Conservation (phyloP, 2,888 invertebrate species). For the Ichneumoninae sp. region DNA sequence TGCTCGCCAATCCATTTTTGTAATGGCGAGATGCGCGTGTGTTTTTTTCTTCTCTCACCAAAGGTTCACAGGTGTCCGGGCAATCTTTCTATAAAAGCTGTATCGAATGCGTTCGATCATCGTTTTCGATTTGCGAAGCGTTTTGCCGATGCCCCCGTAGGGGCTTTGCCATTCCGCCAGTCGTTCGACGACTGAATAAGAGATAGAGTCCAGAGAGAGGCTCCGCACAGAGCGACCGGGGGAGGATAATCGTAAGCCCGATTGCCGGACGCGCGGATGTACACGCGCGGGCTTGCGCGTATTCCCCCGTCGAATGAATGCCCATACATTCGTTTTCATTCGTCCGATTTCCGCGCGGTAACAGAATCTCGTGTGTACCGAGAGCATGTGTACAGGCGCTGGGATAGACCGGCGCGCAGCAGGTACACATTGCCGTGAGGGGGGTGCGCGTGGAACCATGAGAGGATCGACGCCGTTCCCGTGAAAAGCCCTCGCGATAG, state of each 20-base stretch:
- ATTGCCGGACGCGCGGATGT: slow-evolving; percentile 74
- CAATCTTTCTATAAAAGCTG: slow-evolving; percentile 63
- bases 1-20: slow-evolving; percentile 1
- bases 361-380: slow-evolving; percentile 61
- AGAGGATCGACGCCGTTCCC: slow-evolving; percentile 62
- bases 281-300: slow-evolving; percentile 50
- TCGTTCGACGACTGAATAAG: slow-evolving; percentile 56
- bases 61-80: slow-evolving; percentile 63
- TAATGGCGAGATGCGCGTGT: background rate
- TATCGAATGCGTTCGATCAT: slow-evolving; percentile 67
- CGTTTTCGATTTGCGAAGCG: slow-evolving; percentile 68
- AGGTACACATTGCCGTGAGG: background rate
- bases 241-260: slow-evolving; percentile 71
- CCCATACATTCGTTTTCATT: slow-evolving; percentile 54
- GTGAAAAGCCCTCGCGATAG: slow-evolving; percentile 68
- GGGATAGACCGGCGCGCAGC: background rate
- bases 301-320: slow-evolving; percentile 63
- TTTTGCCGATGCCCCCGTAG: slow-evolving; percentile 56
- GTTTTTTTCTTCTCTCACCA: slow-evolving; percentile 23
- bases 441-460: slow-evolving; percentile 53
- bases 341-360: slow-evolving; percentile 56
- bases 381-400: slow-evolving; percentile 23
- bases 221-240: slow-evolving; percentile 48
- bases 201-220: slow-evolving; percentile 48
- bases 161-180: slow-evolving; percentile 44